These are phyloP conservation scores for Pseudopleuronectes americanus DNA, from an alignment of 2,797 vertebrate species.

Conservation along the genomic window DNA sequence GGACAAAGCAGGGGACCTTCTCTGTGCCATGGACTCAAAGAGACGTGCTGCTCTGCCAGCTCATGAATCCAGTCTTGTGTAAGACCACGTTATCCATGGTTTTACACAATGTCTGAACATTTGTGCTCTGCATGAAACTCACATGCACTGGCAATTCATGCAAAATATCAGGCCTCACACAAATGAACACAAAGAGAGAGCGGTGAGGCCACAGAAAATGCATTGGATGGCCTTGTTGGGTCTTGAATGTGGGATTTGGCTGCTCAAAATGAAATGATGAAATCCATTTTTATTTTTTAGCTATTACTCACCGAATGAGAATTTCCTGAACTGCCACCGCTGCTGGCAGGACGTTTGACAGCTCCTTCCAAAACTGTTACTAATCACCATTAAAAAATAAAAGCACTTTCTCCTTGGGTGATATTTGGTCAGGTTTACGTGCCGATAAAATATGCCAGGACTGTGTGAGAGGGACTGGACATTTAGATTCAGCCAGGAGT, in stretches of 20 bases:
- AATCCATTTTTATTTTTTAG: neutral
- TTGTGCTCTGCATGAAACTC: neutral
- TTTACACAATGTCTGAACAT: neutral
- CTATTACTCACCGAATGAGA: neutral
- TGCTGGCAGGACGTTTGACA: constrained; percentile 1
- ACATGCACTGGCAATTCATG: neutral
- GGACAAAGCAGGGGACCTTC: neutral
- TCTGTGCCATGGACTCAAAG: neutral
- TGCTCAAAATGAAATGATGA: neutral
- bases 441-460: neutral
- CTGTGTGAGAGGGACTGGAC: too few relatives aligned
- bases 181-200: neutral
- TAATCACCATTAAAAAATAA: neutral
- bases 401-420: neutral
- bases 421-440: neutral
- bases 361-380: neutral
- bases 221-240: neutral
- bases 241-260: neutral
- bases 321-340: neutral
- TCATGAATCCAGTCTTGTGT: neutral
- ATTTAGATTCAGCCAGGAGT: constrained; percentile 16
- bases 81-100: neutral
- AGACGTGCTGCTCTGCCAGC: neutral
- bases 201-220: neutral
- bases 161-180: neutral